A percentile compares a stretch with the other conserved stretches of the same genome.
Evolutionary conservation across 2,797 vertebrate genomes (phyloP).

Genomic region (Pseudochirops cupreus): DNA sequence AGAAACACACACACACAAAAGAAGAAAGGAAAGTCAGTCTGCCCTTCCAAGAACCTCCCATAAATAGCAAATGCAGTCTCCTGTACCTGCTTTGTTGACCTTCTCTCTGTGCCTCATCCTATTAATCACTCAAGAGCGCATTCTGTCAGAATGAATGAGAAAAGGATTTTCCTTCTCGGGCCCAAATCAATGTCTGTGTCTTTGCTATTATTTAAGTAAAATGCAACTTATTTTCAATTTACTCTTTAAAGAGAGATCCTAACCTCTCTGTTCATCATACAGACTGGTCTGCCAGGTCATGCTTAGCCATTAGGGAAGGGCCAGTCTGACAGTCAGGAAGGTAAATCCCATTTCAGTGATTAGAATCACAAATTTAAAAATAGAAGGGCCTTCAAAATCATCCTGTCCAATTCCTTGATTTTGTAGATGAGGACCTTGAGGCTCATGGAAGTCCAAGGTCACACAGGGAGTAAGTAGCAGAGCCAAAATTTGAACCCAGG

Average conservation of each 20-base stretch:
- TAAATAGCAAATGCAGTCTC: background rate
- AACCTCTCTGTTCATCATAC: conserved; percentile 7
- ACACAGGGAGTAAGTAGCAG: background rate
- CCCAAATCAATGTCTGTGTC: background rate
- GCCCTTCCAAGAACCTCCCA: background rate
- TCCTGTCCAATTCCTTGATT: background rate
- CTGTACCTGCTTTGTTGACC: background rate
- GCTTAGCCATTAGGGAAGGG: background rate
- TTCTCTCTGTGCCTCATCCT: background rate
- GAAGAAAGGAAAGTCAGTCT: background rate
- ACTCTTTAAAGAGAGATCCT: conserved; percentile 46
- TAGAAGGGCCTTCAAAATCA: background rate
- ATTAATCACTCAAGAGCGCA: background rate
- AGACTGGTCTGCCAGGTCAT: conserved; percentile 10
- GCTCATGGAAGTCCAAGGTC: background rate
- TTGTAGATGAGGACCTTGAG: background rate
- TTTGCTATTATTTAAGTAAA: conserved; percentile 44
- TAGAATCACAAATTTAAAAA: background rate
- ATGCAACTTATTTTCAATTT: conserved; percentile 21
- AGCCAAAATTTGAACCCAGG: background rate
- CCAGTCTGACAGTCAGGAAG: background rate
- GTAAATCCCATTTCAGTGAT: background rate
- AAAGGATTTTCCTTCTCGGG: background rate
- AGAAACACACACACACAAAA: background rate
- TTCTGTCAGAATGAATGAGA: background rate